A percentile compares a stretch with the other conserved stretches of the same genome.
Conservation (phyloP, 2,797 vertebrate species). For the Myoxocephalus aenaeus region DNA sequence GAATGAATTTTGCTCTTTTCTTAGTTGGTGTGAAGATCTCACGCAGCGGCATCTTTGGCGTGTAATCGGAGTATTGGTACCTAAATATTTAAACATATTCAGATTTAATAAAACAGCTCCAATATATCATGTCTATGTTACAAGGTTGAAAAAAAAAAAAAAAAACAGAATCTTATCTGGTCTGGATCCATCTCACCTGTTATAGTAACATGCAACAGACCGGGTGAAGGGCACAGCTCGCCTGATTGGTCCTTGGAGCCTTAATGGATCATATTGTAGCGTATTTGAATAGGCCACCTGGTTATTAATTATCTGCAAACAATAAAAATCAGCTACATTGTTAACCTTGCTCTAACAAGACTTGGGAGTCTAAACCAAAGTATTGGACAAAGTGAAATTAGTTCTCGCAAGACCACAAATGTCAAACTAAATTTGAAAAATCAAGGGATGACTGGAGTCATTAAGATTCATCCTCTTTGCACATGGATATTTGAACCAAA, state of each 20-base stretch:
- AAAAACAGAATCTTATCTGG: background rate
- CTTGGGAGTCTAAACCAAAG: accelerated
- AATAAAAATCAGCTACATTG: background rate
- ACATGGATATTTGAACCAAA: too few relatives aligned
- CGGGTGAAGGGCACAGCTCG: conserved; percentile 59
- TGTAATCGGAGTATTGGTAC: conserved; percentile 79
- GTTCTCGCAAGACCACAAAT: too few relatives aligned
- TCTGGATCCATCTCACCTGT: conserved; percentile 68
- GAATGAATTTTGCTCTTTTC: conserved; percentile 54
- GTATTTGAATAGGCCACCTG: conserved; percentile 74
- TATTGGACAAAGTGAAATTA: too few relatives aligned
- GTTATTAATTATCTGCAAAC: conserved; percentile 70
- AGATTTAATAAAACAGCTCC: background rate
- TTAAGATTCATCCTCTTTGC: too few relatives aligned
- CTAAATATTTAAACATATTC: conserved; percentile 53
- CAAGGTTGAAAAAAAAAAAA: background rate
- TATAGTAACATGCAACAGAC: conserved; percentile 76
- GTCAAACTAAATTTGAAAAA: too few relatives aligned
- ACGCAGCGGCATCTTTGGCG: conserved; percentile 58
- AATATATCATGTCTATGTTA: background rate
- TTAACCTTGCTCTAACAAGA: background rate
- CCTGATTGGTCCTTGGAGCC: conserved; percentile 58
- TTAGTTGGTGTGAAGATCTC: conserved; percentile 69
- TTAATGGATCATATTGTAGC: conserved; percentile 67
- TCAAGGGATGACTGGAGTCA: too few relatives aligned